Percentiles rank a stretch among this genome's conserved stretches.
Evolutionary conservation across 1,140 invertebrate genomes (phyloP).

Genomic region (Trachymyrmex septentrionalis): DNA sequence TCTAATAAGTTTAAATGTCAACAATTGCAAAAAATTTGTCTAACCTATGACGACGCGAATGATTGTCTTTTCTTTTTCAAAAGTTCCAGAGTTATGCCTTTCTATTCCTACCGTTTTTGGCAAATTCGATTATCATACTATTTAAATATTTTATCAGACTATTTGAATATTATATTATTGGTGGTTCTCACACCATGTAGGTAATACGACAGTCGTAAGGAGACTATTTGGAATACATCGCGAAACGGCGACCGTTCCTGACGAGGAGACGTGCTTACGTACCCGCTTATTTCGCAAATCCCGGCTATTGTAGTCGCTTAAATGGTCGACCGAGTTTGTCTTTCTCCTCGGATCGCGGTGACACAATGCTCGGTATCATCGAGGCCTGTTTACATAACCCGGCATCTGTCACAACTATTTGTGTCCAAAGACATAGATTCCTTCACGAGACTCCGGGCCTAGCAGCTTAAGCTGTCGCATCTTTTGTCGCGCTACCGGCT

Average conservation of each 20-base stretch:
- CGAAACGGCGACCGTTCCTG: background rate
- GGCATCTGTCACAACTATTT: constrained; percentile 83
- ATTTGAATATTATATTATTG: background rate
- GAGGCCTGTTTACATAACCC: constrained; percentile 80
- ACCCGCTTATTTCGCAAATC: constrained; percentile 79
- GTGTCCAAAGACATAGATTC: constrained; percentile 74
- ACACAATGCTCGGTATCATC: constrained; percentile 76
- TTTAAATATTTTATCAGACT: too few relatives aligned
- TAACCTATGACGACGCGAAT: background rate
- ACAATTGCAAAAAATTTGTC: background rate
- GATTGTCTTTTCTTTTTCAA: background rate
- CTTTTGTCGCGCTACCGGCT: constrained; percentile 76
- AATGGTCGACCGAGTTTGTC: constrained; percentile 67
- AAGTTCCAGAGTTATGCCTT: background rate
- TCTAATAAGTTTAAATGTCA: background rate
- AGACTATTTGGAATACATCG: background rate
- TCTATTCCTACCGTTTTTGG: background rate
- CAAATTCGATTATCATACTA: too few relatives aligned
- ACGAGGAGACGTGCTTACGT: constrained; percentile 42
- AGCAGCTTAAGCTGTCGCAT: constrained; percentile 70
- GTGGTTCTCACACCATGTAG: too few relatives aligned
- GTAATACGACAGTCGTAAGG: background rate
- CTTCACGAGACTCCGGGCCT: constrained; percentile 64
- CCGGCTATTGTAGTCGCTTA: constrained; percentile 76
- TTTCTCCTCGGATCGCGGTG: constrained; percentile 64